Evolutionary conservation across 2,888 invertebrate genomes (phyloP).

Genomic region (Pollenia labialis): DNA sequence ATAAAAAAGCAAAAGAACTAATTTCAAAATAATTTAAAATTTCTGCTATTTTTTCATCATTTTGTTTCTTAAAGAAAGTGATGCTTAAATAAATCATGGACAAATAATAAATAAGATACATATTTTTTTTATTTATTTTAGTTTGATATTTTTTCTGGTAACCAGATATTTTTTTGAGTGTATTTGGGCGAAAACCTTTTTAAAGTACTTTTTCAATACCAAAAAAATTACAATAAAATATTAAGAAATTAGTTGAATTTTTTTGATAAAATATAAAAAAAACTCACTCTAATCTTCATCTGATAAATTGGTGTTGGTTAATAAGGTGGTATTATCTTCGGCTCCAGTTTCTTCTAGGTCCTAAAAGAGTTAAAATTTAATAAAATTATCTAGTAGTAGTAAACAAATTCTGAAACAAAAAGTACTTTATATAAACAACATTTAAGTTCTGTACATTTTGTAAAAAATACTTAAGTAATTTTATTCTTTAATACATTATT

Average conservation of each 20-base stretch:
- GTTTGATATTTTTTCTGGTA: neutral
- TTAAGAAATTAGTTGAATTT: conserved; percentile 28
- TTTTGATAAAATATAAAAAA: neutral
- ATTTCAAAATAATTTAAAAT: no score
- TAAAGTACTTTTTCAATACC: neutral
- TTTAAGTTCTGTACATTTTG: no score
- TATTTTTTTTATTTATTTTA: neutral
- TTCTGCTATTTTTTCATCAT: no score
- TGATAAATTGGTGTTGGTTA: conserved; percentile 81
- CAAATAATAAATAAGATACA: no score
- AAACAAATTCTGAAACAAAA: no score
- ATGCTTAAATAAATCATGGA: no score
- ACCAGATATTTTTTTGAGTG: neutral
- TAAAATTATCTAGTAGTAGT: no score
- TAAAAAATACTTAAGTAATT: no score
- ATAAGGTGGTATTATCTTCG: conserved; percentile 82
- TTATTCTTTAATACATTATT: no score
- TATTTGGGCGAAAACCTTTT: conserved; percentile 14
- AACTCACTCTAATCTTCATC: conserved; percentile 80
- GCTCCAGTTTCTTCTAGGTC: conserved; percentile 81
- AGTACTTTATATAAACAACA: no score
- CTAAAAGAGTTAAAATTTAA: conserved; percentile 73
- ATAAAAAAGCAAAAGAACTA: no score
- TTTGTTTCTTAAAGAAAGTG: no score
- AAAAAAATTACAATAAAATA: neutral